Percentiles rank a stretch among this genome's conserved stretches.
phyloP scores from a whole-genome alignment of 1,140 invertebrate species.

The Lethrus apterus region DNA sequence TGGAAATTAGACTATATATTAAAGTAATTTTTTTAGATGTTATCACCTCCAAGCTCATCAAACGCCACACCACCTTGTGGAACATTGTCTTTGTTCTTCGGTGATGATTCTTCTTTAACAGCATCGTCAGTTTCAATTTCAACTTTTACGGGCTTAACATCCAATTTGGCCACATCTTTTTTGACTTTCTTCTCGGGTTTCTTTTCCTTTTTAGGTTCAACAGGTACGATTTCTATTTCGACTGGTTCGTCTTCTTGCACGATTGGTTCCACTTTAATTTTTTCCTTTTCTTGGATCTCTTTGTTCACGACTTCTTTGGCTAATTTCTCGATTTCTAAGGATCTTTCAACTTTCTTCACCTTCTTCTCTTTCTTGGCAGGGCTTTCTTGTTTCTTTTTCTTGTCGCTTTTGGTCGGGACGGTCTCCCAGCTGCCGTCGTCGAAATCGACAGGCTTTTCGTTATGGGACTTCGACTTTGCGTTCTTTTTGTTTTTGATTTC shows the following conservation, averaged over 20 bases:
- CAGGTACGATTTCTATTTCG: constrained; percentile 24
- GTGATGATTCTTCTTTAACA: constrained; percentile 2
- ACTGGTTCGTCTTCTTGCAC: constrained; percentile 41
- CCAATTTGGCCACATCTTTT: too few species aligned
- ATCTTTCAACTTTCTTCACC: constrained; percentile 34
- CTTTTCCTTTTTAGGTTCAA: constrained; percentile 41
- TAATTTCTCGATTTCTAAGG: constrained; percentile 39
- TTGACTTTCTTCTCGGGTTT: constrained; percentile 29
- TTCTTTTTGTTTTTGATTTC: constrained; percentile 50
- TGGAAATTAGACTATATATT: not conserved
- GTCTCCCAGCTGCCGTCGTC: constrained; percentile 70
- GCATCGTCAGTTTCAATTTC: constrained; percentile 13
- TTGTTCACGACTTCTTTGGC: constrained; percentile 31
- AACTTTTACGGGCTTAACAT: constrained; percentile 17
- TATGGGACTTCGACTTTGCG: constrained; percentile 46
- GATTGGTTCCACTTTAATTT: constrained; percentile 25
- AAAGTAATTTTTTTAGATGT: constrained; percentile 11
- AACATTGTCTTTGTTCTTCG: constrained; percentile 1
- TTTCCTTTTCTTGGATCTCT: constrained; percentile 33
- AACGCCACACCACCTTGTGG: constrained; percentile 42
- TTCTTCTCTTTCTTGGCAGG: constrained; percentile 49
- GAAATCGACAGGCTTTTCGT: constrained; percentile 62
- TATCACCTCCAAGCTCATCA: constrained; percentile 65
- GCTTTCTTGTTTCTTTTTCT: constrained; percentile 52
- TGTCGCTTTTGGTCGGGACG: constrained; percentile 58